Conservation (phyloP, 2,113 vertebrate species). For the Actinemys pallida region DNA sequence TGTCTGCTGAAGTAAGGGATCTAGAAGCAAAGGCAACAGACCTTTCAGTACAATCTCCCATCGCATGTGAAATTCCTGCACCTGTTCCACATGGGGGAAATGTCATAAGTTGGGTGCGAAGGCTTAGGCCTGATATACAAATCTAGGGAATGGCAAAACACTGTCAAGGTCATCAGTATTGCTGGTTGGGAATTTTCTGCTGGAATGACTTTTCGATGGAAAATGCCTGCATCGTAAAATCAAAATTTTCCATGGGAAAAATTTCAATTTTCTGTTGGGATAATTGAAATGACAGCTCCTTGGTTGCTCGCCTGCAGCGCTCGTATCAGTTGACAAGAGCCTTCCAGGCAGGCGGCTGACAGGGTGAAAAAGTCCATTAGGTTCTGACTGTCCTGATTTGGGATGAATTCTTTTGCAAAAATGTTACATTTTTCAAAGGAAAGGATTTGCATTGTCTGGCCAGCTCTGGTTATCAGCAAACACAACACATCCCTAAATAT, state of each 20-base stretch:
- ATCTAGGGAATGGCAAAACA: slow-evolving; percentile 66
- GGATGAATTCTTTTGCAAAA: neutral
- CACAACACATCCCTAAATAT: slow-evolving; percentile 43
- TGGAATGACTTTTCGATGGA: slow-evolving; percentile 58
- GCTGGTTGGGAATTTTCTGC: slow-evolving; percentile 63
- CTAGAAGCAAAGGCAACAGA: neutral
- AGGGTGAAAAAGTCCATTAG: neutral
- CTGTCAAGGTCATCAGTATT: slow-evolving; percentile 73
- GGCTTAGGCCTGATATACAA: slow-evolving; percentile 57
- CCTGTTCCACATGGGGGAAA: neutral
- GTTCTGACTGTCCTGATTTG: neutral
- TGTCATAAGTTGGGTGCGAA: slow-evolving; percentile 43
- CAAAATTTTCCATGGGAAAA: slow-evolving; percentile 59
- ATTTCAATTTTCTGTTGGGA: slow-evolving; percentile 53
- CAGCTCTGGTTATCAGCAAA: neutral
- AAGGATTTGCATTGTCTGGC: slow-evolving; percentile 36
- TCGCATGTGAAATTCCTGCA: neutral
- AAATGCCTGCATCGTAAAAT: slow-evolving; percentile 50
- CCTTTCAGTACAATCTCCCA: neutral
- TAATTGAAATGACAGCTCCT: slow-evolving; percentile 46
- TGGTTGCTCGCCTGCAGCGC: neutral
- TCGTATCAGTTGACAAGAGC: neutral
- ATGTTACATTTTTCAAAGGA: slow-evolving; percentile 29
- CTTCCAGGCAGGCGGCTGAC: accelerated
- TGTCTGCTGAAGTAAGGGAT: neutral